A percentile compares a stretch with the other conserved stretches of the same genome.
These are phyloP conservation scores for Plebejus melissa DNA, from an alignment of 2,888 invertebrate genomes.

Conservation along the genomic window DNA sequence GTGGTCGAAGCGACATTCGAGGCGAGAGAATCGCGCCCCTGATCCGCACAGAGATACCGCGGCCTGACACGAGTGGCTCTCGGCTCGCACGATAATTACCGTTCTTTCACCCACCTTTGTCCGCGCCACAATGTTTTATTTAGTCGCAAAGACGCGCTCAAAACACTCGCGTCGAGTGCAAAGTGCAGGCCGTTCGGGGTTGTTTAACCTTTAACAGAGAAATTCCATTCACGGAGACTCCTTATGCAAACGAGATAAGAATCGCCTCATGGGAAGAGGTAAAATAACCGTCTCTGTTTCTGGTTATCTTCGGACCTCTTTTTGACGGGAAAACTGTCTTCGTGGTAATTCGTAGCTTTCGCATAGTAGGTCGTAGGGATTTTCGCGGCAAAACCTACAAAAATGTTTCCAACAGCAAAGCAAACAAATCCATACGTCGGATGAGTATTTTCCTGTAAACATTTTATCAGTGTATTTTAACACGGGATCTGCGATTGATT, in stretches of 20 bases:
- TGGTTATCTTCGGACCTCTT: neutral
- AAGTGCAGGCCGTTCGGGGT: slow-evolving; percentile 11
- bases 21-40: slow-evolving; percentile 37
- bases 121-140: slow-evolving; percentile 52
- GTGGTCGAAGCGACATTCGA: neutral
- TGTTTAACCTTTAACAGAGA: neutral
- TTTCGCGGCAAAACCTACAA: no score
- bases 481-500: neutral
- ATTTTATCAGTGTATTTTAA: slow-evolving; percentile 1
- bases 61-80: slow-evolving; percentile 72
- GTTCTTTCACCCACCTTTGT: slow-evolving; percentile 69
- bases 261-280: neutral
- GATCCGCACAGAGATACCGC: slow-evolving; percentile 75
- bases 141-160: slow-evolving; percentile 30
- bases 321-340: neutral
- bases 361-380: no score
- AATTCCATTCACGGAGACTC: neutral
- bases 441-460: neutral
- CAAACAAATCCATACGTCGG: no score
- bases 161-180: slow-evolving; percentile 20
- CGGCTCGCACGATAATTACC: slow-evolving; percentile 71
- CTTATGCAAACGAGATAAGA: neutral
- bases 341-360: neutral
- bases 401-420: no score
- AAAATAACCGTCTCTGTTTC: neutral